Evolutionary conservation across 1,140 invertebrate genomes (phyloP).

Genomic region (Dendrolimus punctatus): DNA sequence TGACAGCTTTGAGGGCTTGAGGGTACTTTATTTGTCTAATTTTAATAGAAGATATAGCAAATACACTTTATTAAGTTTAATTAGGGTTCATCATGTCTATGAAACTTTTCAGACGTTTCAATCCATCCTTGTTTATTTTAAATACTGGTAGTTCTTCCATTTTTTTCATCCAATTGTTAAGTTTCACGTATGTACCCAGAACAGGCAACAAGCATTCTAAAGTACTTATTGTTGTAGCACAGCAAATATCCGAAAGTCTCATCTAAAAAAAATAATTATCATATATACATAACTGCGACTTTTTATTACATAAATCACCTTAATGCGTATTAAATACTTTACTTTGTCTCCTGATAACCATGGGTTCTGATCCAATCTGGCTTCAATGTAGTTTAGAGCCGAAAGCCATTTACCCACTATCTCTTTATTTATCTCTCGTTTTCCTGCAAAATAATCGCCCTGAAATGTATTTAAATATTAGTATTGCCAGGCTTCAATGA

Average conservation of each 20-base stretch:
- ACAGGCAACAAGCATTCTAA: slow-evolving; percentile 27
- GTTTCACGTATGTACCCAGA: slow-evolving; percentile 20
- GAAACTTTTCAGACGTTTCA: slow-evolving; percentile 24
- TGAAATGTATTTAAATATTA: slow-evolving; percentile 17
- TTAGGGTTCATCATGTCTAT: slow-evolving; percentile 9
- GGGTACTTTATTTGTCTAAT: no score
- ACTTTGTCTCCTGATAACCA: slow-evolving; percentile 45
- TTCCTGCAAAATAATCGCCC: slow-evolving; percentile 38
- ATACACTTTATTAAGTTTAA: neutral
- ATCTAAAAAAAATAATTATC: slow-evolving; percentile 31
- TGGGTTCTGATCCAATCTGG: slow-evolving; percentile 16
- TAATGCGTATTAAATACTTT: slow-evolving; percentile 1
- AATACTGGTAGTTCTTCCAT: slow-evolving; percentile 36
- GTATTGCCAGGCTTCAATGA: no score
- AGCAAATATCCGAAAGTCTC: slow-evolving; percentile 42
- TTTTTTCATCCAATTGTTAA: slow-evolving; percentile 35
- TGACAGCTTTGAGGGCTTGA: no score
- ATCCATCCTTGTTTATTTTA: slow-evolving; percentile 35
- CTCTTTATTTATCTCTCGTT: slow-evolving; percentile 20
- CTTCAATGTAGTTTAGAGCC: slow-evolving; percentile 37
- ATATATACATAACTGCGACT: neutral
- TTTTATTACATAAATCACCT: no score
- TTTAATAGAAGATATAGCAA: no score
- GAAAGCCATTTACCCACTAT: slow-evolving; percentile 32
- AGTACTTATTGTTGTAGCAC: slow-evolving; percentile 37